Evolutionary conservation across 2,888 invertebrate genomes (phyloP).

Genomic region (Seira ritae): DNA sequence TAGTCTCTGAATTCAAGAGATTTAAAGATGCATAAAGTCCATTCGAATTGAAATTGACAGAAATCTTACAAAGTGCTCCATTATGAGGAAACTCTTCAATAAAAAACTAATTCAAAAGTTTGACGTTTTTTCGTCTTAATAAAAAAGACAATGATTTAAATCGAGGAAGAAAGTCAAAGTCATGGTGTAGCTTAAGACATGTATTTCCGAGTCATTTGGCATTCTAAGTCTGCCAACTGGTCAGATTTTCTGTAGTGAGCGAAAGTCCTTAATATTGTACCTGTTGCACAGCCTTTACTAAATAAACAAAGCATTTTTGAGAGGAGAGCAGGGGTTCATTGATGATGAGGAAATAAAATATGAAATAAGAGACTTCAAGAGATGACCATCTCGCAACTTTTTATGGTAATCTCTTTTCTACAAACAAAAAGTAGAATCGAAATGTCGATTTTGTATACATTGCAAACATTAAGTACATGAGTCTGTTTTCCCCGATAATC

Average conservation of each 20-base stretch:
- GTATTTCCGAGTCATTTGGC: constrained; percentile 15
- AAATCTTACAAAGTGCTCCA: background rate
- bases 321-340: background rate
- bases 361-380: background rate
- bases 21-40: no score
- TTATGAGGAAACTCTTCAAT: background rate
- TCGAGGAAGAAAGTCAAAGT: constrained; percentile 44
- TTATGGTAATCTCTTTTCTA: constrained; percentile 45
- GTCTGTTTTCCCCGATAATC: constrained; percentile 8
- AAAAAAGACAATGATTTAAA: constrained; percentile 17
- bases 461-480: background rate
- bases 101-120: constrained; percentile 8
- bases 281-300: background rate
- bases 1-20: no score
- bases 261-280: background rate
- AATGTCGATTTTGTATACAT: background rate
- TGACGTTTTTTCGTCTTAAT: constrained; percentile 10
- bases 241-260: background rate
- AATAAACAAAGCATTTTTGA: background rate
- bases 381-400: constrained; percentile 23
- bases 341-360: constrained; percentile 22
- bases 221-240: background rate
- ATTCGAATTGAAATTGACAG: no score
- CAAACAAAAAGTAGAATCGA: constrained; percentile 25
- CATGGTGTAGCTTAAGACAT: constrained; percentile 30